Base-by-base conservation (phyloP, 2,888 invertebrate genomes). In the Macrophya annulata region DNA sequence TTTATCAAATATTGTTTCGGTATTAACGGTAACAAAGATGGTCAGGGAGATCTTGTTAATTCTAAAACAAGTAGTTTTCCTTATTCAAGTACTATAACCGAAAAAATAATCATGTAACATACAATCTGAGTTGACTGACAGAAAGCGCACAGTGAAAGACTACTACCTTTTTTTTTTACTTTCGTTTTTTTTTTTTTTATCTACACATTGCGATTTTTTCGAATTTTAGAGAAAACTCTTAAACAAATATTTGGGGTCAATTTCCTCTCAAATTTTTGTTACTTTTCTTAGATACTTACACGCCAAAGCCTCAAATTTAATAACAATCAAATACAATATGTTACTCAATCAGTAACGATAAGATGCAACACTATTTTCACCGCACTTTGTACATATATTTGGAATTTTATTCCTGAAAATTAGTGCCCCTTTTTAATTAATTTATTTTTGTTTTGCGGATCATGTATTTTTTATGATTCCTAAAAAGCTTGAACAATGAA, bases 21-120 rank as follows among this genome's bases (percentile, higher is more conserved):
- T 76, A 37, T 76, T 62, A 62, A 37, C 40, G 17, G 62, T 21
- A 62, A 55, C 55, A 59, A 21, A 62, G 8, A 62, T 62, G 68
- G 37, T 15, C 12, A 1, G 21, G 43, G 62, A 8, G 21, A 81
- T 81, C 81, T 59, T 81, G 81, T 51, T 81, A 62, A 77, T 77
- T 17, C 81, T 25, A 81, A 10, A 37, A 37, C 59, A 21, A 81
- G 12, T 59, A 21, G 37, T 59, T 81, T 17, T 62, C 15, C 12
- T 37, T 37, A 31, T 21, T 55, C n/a, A n/a, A n/a, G n/a, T 77
- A 51, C 31, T 25, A 31, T 55, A 55, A 1, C 6, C 8, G 55
- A 0, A 4, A 55, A 43, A 51, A 77, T 51, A 55, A 77, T 55
- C 55, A 31, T 55, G 55, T 77, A 37, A 77, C 17, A 71, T 17